These are phyloP conservation scores for Pantherophis alleghaniensis DNA, from an alignment of 2,797 vertebrate species.

Conservation along the genomic window DNA sequence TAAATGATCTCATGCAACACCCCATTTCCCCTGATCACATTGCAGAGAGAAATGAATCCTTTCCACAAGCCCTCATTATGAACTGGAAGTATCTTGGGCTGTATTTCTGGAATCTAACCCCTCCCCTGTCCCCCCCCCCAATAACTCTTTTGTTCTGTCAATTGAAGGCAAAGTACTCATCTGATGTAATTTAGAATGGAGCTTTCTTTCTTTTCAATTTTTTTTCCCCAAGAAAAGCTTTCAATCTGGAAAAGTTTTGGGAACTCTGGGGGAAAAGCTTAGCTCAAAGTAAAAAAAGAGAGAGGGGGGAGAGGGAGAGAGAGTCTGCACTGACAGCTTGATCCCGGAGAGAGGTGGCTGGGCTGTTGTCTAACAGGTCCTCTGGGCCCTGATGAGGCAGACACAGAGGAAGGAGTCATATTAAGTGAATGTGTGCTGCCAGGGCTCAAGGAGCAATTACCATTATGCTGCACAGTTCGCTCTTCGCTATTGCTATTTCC, in stretches of 20 bases:
- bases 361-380: slow-evolving; percentile 74
- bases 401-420: slow-evolving; percentile 68
- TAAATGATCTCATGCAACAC: neutral
- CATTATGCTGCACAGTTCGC: slow-evolving; percentile 66
- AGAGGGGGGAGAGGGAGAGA: too few relatives aligned
- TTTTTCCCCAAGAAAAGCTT: slow-evolving; percentile 60
- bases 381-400: slow-evolving; percentile 68
- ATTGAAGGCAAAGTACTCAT: slow-evolving; percentile 64
- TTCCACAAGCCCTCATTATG: slow-evolving; percentile 6
- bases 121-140: neutral
- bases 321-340: slow-evolving; percentile 73
- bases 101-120: slow-evolving; percentile 61
- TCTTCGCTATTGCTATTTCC: slow-evolving; percentile 70
- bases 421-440: slow-evolving; percentile 60
- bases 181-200: slow-evolving; percentile 73
- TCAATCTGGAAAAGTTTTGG: slow-evolving; percentile 71
- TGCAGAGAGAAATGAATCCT: slow-evolving; percentile 56
- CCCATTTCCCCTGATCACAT: slow-evolving; percentile 27
- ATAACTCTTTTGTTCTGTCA: slow-evolving; percentile 74
- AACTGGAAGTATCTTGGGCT: slow-evolving; percentile 57
- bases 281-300: slow-evolving; percentile 56
- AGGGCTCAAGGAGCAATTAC: slow-evolving; percentile 70
- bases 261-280: slow-evolving; percentile 72
- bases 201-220: slow-evolving; percentile 33
- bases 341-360: slow-evolving; percentile 72